Evolutionary conservation across 2,113 vertebrate species (phyloP).

Genomic region (Oreochromis niloticus): DNA sequence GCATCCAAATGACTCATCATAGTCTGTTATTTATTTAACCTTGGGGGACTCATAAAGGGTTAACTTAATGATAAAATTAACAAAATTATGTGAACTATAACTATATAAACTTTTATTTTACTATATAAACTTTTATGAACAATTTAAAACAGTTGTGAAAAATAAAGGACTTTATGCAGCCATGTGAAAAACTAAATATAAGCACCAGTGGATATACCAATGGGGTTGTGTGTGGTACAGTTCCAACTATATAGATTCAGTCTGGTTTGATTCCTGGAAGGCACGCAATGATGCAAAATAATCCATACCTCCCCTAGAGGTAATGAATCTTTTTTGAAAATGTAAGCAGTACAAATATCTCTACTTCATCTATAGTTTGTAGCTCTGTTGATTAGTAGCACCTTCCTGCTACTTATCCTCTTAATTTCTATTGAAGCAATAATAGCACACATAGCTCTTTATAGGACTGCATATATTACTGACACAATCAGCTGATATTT

Average conservation of each 20-base stretch:
- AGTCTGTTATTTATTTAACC: background rate
- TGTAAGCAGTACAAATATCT: background rate
- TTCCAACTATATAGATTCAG: background rate
- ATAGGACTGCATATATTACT: background rate
- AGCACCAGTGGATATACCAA: background rate
- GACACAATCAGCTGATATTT: background rate
- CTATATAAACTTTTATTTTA: background rate
- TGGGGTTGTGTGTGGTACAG: background rate
- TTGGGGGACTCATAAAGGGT: background rate
- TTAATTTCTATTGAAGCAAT: background rate
- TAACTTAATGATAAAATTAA: background rate
- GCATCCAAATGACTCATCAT: background rate
- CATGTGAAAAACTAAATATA: background rate
- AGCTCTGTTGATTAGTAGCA: background rate
- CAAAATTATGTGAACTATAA: background rate
- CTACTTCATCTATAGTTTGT: background rate
- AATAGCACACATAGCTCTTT: background rate
- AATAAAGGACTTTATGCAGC: background rate
- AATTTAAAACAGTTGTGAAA: background rate
- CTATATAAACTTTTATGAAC: background rate
- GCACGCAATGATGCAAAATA: background rate
- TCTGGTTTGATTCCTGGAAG: background rate
- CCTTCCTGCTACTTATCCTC: background rate
- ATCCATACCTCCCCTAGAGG: background rate
- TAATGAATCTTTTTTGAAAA: background rate